These are phyloP conservation scores for Oophaga sylvatica DNA, from an alignment of 2,797 vertebrate genomes.

Conservation along the genomic window DNA sequence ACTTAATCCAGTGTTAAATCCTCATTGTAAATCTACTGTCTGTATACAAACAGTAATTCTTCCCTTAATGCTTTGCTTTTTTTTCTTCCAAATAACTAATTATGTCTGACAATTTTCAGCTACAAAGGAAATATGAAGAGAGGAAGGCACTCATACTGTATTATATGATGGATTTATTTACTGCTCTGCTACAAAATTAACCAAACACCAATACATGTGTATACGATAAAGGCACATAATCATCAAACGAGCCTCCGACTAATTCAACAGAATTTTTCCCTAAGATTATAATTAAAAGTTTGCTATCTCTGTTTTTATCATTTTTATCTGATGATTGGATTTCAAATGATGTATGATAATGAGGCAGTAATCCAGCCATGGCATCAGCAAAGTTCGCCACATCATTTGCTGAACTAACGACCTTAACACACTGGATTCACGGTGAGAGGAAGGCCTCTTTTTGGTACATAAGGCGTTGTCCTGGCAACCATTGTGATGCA, in stretches of 20 bases:
- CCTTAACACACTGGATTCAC: constrained; percentile 75
- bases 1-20: constrained; percentile 69
- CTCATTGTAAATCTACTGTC: constrained; percentile 64
- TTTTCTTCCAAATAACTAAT: constrained; percentile 69
- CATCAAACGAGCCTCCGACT: not conserved
- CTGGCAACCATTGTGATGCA: constrained; percentile 93
- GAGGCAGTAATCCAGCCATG: constrained; percentile 69
- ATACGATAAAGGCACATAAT: not conserved
- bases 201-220: constrained; percentile 21
- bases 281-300: constrained; percentile 48
- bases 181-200: constrained; percentile 66
- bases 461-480: constrained; percentile 82
- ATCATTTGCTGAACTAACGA: constrained; percentile 61
- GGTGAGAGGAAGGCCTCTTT: constrained; percentile 85
- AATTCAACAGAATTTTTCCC: not conserved
- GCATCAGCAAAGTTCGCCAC: constrained; percentile 60
- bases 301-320: constrained; percentile 61
- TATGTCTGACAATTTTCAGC: constrained; percentile 68
- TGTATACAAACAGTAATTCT: constrained; percentile 70
- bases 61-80: constrained; percentile 68
- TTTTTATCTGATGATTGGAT: constrained; percentile 67
- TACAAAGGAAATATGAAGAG: constrained; percentile 50
- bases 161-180: constrained; percentile 46
- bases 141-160: constrained; percentile 20
- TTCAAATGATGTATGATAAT: constrained; percentile 67